A percentile compares a stretch with the other conserved stretches of the same genome.
Evolutionary conservation across 1,140 invertebrate species (phyloP).

Genomic region (Sminthurinus signatus): DNA sequence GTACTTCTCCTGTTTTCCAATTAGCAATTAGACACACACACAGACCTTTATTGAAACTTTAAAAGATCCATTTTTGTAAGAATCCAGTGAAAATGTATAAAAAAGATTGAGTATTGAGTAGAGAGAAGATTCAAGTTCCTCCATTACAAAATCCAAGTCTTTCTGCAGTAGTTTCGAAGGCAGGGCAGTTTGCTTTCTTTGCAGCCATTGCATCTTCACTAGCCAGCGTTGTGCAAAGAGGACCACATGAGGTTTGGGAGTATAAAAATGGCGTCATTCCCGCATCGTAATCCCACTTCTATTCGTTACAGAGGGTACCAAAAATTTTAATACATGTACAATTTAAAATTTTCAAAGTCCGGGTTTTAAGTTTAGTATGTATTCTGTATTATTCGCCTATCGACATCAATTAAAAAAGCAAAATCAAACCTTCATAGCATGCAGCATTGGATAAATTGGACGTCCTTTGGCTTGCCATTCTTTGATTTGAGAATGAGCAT

Average conservation of each 20-base stretch:
- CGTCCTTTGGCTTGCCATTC: background rate
- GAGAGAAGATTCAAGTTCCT: no score
- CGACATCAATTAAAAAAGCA: background rate
- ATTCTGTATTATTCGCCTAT: background rate
- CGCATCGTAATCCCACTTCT: conserved; percentile 8
- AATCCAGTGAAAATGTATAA: no score
- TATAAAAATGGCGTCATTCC: background rate
- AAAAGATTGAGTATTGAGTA: no score
- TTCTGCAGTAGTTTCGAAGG: background rate
- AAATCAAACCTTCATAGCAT: conserved; percentile 1
- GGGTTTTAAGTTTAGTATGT: background rate
- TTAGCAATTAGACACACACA: no score
- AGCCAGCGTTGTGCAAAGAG: background rate
- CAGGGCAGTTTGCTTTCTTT: background rate
- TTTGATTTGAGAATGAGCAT: background rate
- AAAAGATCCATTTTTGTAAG: no score
- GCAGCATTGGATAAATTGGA: background rate
- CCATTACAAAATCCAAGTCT: background rate
- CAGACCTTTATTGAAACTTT: no score
- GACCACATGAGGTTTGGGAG: background rate
- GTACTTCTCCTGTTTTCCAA: no score
- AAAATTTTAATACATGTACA: background rate
- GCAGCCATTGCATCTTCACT: background rate
- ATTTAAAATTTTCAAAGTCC: background rate
- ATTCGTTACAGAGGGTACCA: background rate